A percentile compares a stretch with the other conserved stretches of the same genome.
Conservation (phyloP, 2,797 vertebrate genomes). For the Danionella dracula region DNA sequence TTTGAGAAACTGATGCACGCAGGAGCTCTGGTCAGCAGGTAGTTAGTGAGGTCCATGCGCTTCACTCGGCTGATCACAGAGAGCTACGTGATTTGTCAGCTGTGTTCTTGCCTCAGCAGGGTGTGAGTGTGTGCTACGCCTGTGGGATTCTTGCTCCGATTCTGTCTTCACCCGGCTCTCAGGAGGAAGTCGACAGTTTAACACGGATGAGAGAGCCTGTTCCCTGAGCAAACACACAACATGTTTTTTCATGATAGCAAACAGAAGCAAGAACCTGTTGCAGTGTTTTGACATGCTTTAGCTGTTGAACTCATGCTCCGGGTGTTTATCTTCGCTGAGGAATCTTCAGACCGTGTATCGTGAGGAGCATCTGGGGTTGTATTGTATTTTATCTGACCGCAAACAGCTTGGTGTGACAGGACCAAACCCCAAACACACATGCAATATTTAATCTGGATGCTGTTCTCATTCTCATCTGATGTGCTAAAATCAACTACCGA, state of each 20-base stretch:
- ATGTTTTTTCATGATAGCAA: slow-evolving; percentile 40
- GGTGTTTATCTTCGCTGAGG: slow-evolving; percentile 54
- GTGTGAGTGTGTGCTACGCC: slow-evolving; percentile 7
- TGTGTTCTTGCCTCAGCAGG: slow-evolving; percentile 3
- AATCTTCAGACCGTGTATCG: slow-evolving; percentile 58
- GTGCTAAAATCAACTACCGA: neutral
- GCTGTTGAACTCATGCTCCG: slow-evolving; percentile 19
- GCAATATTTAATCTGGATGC: too few relatives aligned
- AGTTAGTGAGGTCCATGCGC: slow-evolving; percentile 10
- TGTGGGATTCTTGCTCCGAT: slow-evolving; percentile 12
- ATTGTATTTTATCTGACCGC: slow-evolving; percentile 55
- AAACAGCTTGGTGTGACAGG: slow-evolving; percentile 57
- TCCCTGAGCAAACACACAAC: slow-evolving; percentile 28
- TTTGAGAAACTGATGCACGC: neutral
- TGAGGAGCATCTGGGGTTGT: slow-evolving; percentile 47
- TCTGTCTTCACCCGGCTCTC: slow-evolving; percentile 33
- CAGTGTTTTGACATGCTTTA: slow-evolving; percentile 54
- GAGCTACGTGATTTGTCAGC: neutral
- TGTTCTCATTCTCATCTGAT: neutral
- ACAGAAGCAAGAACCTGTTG: slow-evolving; percentile 36
- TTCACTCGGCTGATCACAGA: slow-evolving; percentile 18
- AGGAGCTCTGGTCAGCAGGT: neutral
- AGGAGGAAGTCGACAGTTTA: slow-evolving; percentile 54
- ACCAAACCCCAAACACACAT: slow-evolving; percentile 25
- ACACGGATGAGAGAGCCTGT: slow-evolving; percentile 52